A percentile compares a stretch with the other conserved stretches of the same genome.
These are phyloP conservation scores for Drosophila neocordata DNA, from an alignment of 1,140 invertebrate species.

Conservation along the genomic window DNA sequence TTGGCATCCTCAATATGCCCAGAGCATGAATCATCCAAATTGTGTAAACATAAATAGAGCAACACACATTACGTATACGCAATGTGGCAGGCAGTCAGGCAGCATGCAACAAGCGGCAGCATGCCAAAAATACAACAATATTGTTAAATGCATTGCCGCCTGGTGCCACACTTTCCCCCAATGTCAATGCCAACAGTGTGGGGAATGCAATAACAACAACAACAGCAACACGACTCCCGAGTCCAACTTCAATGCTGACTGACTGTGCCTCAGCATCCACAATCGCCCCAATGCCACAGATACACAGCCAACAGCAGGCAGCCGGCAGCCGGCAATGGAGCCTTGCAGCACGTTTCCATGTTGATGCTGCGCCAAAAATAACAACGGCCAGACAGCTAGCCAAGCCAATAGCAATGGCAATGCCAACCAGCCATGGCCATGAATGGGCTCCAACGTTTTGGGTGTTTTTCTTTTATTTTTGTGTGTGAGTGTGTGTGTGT, in stretches of 20 bases:
- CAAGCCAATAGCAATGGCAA: slow-evolving; percentile 19
- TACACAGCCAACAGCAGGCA: slow-evolving; percentile 37
- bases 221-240: slow-evolving; percentile 39
- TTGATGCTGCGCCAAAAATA: slow-evolving; percentile 73
- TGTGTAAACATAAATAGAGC: slow-evolving; percentile 44
- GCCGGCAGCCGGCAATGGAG: slow-evolving; percentile 37
- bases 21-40: slow-evolving; percentile 37
- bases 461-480: slow-evolving; percentile 32
- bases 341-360: slow-evolving; percentile 55
- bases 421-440: slow-evolving; percentile 36
- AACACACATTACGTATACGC: slow-evolving; percentile 65
- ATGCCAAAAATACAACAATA: slow-evolving; percentile 64
- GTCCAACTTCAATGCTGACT: slow-evolving; percentile 29
- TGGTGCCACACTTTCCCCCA: slow-evolving; percentile 73
- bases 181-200: slow-evolving; percentile 68
- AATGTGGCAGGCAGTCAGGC: slow-evolving; percentile 35
- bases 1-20: background rate
- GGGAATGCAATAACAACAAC: slow-evolving; percentile 49
- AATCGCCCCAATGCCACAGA: slow-evolving; percentile 73
- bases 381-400: slow-evolving; percentile 41
- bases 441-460: slow-evolving; percentile 35
- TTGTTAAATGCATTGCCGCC: slow-evolving; percentile 30
- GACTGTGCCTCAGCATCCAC: slow-evolving; percentile 11
- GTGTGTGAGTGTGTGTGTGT: background rate
- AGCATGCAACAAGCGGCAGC: slow-evolving; percentile 35